Conservation (phyloP, 2,888 invertebrate species). For the Noctua janthe region DNA sequence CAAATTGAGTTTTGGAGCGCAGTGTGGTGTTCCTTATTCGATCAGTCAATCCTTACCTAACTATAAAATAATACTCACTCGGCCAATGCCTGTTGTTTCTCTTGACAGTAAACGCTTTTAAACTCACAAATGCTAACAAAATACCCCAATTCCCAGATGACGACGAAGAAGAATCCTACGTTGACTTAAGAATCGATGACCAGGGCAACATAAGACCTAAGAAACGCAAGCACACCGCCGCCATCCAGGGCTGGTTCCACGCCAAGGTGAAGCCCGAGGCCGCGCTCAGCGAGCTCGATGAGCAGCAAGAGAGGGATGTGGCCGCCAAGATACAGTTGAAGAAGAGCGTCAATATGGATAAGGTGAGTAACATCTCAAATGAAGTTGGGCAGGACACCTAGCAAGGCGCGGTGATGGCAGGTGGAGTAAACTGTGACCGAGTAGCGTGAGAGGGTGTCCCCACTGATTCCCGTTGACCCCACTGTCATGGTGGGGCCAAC, state of each 20-base stretch:
- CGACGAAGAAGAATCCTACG: conserved; percentile 85
- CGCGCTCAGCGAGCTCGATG: conserved; percentile 52
- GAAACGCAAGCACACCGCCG: conserved; percentile 69
- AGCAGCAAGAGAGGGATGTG: conserved; percentile 74
- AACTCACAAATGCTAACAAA: neutral
- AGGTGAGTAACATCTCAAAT: conserved; percentile 67
- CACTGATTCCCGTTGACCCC: too few species aligned
- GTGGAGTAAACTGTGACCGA: too few species aligned
- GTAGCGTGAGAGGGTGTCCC: too few species aligned
- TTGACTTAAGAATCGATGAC: conserved; percentile 85
- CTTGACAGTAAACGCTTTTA: neutral
- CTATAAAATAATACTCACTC: too few species aligned
- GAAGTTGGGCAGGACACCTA: too few species aligned
- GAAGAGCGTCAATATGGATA: conserved; percentile 85
- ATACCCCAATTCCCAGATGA: conserved; percentile 71
- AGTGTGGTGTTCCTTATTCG: too few species aligned
- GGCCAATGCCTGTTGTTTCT: neutral
- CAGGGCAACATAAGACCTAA: conserved; percentile 83
- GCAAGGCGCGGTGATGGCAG: too few species aligned
- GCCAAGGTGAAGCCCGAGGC: conserved; percentile 77
- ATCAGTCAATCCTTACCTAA: neutral
- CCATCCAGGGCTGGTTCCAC: conserved; percentile 82
- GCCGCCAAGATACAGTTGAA: conserved; percentile 83
- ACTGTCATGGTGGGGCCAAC: too few species aligned
- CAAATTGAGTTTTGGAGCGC: too few species aligned